Conservation (phyloP, 2,888 invertebrate genomes). For the Hymenopus coronatus region DNA sequence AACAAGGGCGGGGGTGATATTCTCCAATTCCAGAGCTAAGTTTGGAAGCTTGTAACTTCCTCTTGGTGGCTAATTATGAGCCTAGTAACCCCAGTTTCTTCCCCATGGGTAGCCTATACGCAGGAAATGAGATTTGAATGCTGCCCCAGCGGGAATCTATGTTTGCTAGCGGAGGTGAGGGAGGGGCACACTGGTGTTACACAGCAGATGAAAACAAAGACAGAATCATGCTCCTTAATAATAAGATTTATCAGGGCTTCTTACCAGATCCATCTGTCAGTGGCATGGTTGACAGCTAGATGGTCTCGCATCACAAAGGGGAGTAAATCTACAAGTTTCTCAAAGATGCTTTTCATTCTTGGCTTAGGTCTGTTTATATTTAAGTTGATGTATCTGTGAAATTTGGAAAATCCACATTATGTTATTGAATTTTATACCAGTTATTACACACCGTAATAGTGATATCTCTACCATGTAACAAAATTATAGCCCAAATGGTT, state of each 20-base stretch:
- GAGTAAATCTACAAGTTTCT: background rate
- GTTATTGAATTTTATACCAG: too few relatives aligned
- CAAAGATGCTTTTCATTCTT: too few relatives aligned
- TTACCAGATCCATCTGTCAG: background rate
- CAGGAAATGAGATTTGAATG: slow-evolving; percentile 38
- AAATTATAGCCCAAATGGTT: too few relatives aligned
- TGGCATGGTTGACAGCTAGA: background rate
- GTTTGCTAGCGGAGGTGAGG: background rate
- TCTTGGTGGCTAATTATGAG: slow-evolving; percentile 32
- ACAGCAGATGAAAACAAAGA: background rate
- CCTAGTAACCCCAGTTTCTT: background rate
- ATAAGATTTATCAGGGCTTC: background rate
- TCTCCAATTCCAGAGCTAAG: slow-evolving; percentile 31
- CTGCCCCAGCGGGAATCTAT: slow-evolving; percentile 31
- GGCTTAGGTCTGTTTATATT: too few relatives aligned
- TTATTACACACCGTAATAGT: too few relatives aligned
- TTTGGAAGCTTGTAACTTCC: slow-evolving; percentile 25
- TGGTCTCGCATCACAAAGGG: background rate
- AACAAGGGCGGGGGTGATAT: slow-evolving; percentile 21
- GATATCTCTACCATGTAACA: too few relatives aligned
- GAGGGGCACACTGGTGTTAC: background rate
- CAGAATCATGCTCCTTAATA: background rate
- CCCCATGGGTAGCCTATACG: slow-evolving; percentile 14
- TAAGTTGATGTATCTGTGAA: too few relatives aligned
- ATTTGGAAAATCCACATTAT: too few relatives aligned